Percentiles rank a stretch among this genome's conserved stretches.
phyloP scores from a whole-genome alignment of 2,113 vertebrate genomes.

The Prochilodus magdalenae region DNA sequence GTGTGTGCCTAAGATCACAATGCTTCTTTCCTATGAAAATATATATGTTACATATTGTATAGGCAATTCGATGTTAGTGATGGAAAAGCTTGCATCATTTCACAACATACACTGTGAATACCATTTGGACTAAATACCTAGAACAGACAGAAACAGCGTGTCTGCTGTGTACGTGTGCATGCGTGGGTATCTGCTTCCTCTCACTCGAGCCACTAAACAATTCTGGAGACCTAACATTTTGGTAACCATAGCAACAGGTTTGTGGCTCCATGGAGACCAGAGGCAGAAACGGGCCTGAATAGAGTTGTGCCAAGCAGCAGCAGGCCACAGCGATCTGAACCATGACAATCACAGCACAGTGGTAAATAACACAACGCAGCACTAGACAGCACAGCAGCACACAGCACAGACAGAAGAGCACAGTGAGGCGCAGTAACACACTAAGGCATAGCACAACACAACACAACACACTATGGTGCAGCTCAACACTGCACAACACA shows the following conservation, averaged over 20 bases:
- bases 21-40: background rate
- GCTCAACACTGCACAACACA: background rate
- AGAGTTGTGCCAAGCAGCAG: constrained; percentile 18
- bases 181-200: constrained; percentile 26
- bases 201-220: constrained; percentile 40
- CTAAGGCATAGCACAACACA: constrained; percentile 24
- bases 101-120: constrained; percentile 20
- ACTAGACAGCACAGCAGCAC: background rate
- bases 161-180: constrained; percentile 11
- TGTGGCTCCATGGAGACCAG: constrained; percentile 54
- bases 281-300: constrained; percentile 45
- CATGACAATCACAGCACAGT: constrained; percentile 6
- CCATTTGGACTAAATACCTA: background rate
- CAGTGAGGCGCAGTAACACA: constrained; percentile 12
- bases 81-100: background rate
- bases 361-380: background rate
- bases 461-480: background rate
- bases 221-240: constrained; percentile 42
- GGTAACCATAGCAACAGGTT: constrained; percentile 69
- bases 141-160: too few relatives aligned
- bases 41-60: background rate
- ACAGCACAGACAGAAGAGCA: background rate
- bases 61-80: background rate
- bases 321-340: constrained; percentile 15
- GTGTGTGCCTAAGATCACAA: background rate